Percentiles rank a stretch among this genome's conserved stretches.
Evolutionary conservation across 2,888 invertebrate genomes (phyloP).

Genomic region (Tethea ocularis): DNA sequence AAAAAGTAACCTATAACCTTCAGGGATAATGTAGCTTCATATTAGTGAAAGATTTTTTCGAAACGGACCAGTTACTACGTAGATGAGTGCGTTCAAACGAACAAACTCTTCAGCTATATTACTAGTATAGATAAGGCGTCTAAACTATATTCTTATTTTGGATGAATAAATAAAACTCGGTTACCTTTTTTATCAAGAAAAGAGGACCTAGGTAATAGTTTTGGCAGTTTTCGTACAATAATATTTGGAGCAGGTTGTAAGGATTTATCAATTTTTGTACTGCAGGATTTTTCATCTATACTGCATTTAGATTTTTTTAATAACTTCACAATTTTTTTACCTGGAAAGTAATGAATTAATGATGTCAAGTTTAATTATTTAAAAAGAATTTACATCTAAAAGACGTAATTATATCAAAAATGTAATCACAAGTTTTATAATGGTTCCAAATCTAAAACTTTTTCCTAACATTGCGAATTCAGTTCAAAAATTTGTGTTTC

Average conservation of each 20-base stretch:
- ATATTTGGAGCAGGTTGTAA: conserved; percentile 27
- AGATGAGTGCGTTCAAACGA: no score
- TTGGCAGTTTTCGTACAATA: conserved; percentile 52
- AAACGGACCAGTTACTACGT: no score
- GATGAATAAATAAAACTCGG: conserved; percentile 12
- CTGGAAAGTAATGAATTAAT: conserved; percentile 42
- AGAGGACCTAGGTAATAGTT: conserved; percentile 56
- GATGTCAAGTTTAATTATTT: background rate
- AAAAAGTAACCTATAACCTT: no score
- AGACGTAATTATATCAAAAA: background rate
- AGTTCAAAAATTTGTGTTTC: no score
- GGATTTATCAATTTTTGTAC: conserved; percentile 22
- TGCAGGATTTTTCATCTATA: conserved; percentile 35
- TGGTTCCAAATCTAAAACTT: no score
- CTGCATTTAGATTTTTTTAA: conserved; percentile 54
- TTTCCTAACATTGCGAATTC: no score
- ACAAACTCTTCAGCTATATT: no score
- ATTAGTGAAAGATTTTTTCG: no score
- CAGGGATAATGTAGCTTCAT: no score
- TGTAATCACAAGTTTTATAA: no score
- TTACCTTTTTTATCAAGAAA: conserved; percentile 61
- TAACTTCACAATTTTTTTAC: conserved; percentile 57
- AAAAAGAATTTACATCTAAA: no score
- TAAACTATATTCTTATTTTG: background rate
- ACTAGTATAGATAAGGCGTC: background rate